Evolutionary conservation across 2,797 vertebrate genomes (phyloP), one percentile per base, ranked within the genome.

Genomic region (Halcyon smyrnensis): DNA sequence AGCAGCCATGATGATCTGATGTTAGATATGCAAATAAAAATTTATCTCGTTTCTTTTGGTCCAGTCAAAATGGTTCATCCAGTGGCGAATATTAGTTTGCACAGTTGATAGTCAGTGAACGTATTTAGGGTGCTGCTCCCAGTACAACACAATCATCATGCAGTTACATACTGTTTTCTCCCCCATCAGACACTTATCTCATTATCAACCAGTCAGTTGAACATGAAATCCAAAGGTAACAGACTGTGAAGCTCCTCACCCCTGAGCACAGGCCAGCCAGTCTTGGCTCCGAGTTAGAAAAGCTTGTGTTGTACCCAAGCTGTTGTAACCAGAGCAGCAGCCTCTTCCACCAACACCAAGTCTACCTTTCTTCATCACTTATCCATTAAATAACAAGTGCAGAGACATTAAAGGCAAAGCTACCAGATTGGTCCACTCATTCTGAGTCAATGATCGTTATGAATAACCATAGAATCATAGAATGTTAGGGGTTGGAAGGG

Each of bases 161-260:
- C 41, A 62, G 46, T 79, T 57, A 45, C 3, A 10, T 16, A 32
- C 37, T 36, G 56, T 56, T 43, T 86, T 60, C 34, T 92, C 34
- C 11, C 25, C 16, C 23, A 43, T 46, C 34, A 73, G 50, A 56
- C 18, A 48, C 25, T 45, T 64, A 32, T 1, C 12, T 67, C 64
- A 53, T 69, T 50, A 87, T 50, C 41, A 81, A 69, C 15, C 77
- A 68, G 32, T 24, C 27, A 82, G n/a, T 0, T 51, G 59, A 91
- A 85, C 1, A 0, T 12, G 60, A 87, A 77, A 39, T 70, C 37
- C 62, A 14, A 73, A 87, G 67, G 54, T 27, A 86, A 50, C 8
- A 57, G 32, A 53, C 5, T 13, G 3, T 0, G 0, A 73, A 15
- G 34, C n/a, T 28, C 8, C 54, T 65, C 20, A 28, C 1, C 54